Percentiles rank a stretch among this genome's conserved stretches.
These are phyloP conservation scores for Drosophila eohydei DNA, from an alignment of 2,888 invertebrate species.

Conservation along the genomic window DNA sequence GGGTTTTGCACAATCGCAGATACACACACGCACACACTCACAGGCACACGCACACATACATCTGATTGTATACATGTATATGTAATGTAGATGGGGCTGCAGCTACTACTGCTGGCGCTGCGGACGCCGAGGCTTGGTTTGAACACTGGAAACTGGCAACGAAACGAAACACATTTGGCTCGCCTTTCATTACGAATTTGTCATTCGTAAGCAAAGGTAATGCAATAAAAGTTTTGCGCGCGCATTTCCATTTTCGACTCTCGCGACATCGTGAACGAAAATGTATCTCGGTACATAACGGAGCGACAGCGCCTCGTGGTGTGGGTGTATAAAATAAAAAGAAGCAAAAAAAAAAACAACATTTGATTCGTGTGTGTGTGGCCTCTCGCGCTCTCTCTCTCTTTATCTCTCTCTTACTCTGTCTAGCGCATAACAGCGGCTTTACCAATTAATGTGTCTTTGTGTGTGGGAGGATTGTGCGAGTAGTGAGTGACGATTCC, in stretches of 20 bases:
- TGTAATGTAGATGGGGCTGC: slow-evolving; percentile 51
- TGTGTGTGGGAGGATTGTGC: slow-evolving; percentile 49
- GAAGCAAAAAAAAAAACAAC: slow-evolving; percentile 55
- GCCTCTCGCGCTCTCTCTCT: slow-evolving; percentile 23
- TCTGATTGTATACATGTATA: slow-evolving; percentile 52
- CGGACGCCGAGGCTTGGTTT: slow-evolving; percentile 48
- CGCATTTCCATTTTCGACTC: slow-evolving; percentile 70
- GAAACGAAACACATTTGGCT: slow-evolving; percentile 76
- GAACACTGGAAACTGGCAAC: slow-evolving; percentile 70
- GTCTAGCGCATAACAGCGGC: slow-evolving; percentile 33
- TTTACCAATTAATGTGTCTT: slow-evolving; percentile 50
- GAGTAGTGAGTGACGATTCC: slow-evolving; percentile 75
- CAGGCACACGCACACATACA: slow-evolving; percentile 25
- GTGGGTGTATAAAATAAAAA: slow-evolving; percentile 67
- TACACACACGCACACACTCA: slow-evolving; percentile 44
- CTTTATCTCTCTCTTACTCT: slow-evolving; percentile 12
- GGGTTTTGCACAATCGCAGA: slow-evolving; percentile 80
- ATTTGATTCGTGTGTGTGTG: slow-evolving; percentile 44
- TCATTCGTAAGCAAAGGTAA: slow-evolving; percentile 84
- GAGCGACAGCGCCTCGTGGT: slow-evolving; percentile 39
- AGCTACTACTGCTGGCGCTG: slow-evolving; percentile 42
- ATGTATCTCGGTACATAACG: slow-evolving; percentile 66
- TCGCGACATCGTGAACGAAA: slow-evolving; percentile 51
- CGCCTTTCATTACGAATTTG: slow-evolving; percentile 84
- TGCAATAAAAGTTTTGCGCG: slow-evolving; percentile 82